These are phyloP conservation scores for Balaenoptera acutorostrata DNA, from an alignment of 2,113 vertebrate genomes.

Conservation along the genomic window DNA sequence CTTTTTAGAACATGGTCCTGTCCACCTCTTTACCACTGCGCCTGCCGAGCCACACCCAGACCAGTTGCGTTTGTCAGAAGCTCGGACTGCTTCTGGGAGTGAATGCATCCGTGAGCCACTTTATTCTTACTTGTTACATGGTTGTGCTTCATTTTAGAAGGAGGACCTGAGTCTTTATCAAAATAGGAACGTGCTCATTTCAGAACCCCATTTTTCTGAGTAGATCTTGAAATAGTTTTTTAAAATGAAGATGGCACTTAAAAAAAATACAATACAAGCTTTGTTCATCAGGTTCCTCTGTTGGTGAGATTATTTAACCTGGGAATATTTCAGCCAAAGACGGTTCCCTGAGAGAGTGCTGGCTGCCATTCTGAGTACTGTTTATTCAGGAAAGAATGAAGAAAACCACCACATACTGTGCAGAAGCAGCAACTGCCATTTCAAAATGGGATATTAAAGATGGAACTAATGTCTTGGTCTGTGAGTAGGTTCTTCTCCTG, in stretches of 20 bases:
- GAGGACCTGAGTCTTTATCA: not conserved
- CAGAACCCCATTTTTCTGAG: not conserved
- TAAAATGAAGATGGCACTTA: not conserved
- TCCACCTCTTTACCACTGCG: constrained; percentile 1
- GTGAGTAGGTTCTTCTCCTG: not conserved
- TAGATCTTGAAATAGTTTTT: not conserved
- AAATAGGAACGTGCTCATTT: not conserved
- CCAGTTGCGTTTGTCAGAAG: not conserved
- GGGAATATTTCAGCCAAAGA: not conserved
- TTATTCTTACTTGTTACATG: not conserved
- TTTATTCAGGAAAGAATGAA: not conserved
- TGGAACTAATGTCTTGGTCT: not conserved
- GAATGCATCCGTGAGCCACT: not conserved
- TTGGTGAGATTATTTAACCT: not conserved
- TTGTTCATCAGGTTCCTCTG: not conserved
- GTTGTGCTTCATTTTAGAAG: not conserved
- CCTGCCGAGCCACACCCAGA: not conserved
- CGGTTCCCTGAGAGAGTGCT: not conserved
- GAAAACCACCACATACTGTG: not conserved
- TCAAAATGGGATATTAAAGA: not conserved
- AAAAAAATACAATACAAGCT: not conserved
- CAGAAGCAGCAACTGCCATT: not conserved
- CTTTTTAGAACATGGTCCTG: not conserved
- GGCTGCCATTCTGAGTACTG: not conserved
- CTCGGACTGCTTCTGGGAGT: not conserved